A percentile compares a stretch with the other conserved stretches of the same genome.
Evolutionary conservation across 2,888 invertebrate genomes (phyloP).

Genomic region (Pogonocherus hispidulus): DNA sequence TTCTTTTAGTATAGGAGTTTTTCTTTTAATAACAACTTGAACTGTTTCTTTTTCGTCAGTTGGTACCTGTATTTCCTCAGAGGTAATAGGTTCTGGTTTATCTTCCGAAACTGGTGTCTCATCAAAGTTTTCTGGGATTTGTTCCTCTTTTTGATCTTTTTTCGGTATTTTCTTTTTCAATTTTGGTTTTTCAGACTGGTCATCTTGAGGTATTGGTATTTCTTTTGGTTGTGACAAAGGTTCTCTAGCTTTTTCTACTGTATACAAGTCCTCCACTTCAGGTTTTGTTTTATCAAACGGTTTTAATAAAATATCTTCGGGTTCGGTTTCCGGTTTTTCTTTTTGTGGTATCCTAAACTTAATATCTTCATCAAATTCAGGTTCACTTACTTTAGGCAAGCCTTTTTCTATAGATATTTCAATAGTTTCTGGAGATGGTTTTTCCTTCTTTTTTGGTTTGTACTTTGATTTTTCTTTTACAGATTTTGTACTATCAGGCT

Average conservation of each 20-base stretch:
- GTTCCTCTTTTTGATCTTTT: constrained; percentile 51
- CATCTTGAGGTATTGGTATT: constrained; percentile 50
- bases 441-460: constrained; percentile 63
- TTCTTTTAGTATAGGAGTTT: constrained; percentile 57
- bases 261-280: constrained; percentile 64
- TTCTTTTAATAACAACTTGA: constrained; percentile 61
- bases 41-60: constrained; percentile 49
- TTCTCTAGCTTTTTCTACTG: constrained; percentile 60
- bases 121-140: constrained; percentile 44
- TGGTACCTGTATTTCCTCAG: constrained; percentile 54
- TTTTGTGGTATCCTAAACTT: constrained; percentile 60
- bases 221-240: constrained; percentile 35
- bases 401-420: constrained; percentile 52
- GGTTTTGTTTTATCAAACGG: constrained; percentile 66
- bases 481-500: constrained; percentile 63
- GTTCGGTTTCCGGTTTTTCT: constrained; percentile 64
- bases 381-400: constrained; percentile 59
- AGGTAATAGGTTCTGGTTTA: constrained; percentile 38
- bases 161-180: constrained; percentile 48
- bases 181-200: constrained; percentile 54
- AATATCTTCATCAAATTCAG: constrained; percentile 56
- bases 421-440: constrained; percentile 55
- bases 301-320: constrained; percentile 62
- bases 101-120: constrained; percentile 30
- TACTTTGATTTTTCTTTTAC: constrained; percentile 62